Conservation (phyloP, 2,113 vertebrate species). For the Neogale vison region DNA sequence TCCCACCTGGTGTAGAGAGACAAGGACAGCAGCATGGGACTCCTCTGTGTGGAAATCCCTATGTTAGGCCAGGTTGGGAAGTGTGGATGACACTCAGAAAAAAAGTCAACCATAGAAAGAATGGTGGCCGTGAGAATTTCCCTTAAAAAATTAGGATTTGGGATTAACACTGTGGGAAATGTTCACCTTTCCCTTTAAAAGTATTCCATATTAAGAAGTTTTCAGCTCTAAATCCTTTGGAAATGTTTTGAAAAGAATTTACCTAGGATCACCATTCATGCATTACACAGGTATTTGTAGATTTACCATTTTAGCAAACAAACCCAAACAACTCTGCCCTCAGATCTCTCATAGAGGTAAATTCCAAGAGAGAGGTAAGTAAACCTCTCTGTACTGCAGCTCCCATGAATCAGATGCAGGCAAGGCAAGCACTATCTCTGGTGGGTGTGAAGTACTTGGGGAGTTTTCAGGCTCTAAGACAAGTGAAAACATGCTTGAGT, state of each 20-base stretch:
- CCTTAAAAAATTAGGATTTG: background rate
- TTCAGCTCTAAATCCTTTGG: background rate
- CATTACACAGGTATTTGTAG: background rate
- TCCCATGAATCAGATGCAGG: slow-evolving; percentile 22
- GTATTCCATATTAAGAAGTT: background rate
- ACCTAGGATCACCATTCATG: background rate
- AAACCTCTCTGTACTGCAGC: slow-evolving; percentile 25
- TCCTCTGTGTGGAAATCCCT: background rate
- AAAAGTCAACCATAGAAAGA: background rate
- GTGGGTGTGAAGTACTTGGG: slow-evolving; percentile 65
- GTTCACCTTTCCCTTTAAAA: background rate
- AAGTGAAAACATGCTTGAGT: slow-evolving; percentile 79
- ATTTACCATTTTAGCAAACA: slow-evolving; percentile 54
- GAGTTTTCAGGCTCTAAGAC: slow-evolving; percentile 73
- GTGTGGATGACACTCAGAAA: background rate
- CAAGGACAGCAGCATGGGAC: background rate
- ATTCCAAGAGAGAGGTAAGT: slow-evolving; percentile 44
- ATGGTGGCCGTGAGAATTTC: rapidly evolving
- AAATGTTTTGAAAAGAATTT: background rate
- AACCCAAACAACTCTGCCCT: background rate
- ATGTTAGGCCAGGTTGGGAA: background rate
- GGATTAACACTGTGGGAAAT: background rate
- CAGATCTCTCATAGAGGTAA: background rate
- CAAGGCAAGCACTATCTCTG: slow-evolving; percentile 55
- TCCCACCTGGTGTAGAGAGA: background rate